Percentiles rank a stretch among this genome's conserved stretches.
Conservation (phyloP, 2,113 vertebrate species). For the Pomatorhinus ruficollis region DNA sequence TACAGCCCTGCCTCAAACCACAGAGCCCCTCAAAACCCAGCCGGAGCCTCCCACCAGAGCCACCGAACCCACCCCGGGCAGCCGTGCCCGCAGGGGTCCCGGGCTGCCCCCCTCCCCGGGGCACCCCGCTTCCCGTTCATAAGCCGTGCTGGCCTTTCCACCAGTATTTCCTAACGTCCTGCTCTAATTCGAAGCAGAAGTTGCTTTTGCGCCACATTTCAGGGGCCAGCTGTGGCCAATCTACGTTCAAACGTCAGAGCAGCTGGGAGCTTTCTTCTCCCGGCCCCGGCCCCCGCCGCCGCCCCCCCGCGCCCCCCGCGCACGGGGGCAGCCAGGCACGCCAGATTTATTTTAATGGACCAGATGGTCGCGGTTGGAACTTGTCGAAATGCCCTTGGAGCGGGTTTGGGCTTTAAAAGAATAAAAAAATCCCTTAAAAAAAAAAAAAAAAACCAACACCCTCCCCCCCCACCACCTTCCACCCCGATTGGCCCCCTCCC, state of each 20-base stretch:
- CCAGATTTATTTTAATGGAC: slow-evolving; percentile 66
- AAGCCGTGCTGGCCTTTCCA: slow-evolving; percentile 34
- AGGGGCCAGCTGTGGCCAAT: slow-evolving; percentile 70
- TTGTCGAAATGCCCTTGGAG: slow-evolving; percentile 63
- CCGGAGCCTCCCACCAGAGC: neutral
- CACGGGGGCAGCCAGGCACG: slow-evolving; percentile 42
- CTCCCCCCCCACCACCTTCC: too few relatives aligned
- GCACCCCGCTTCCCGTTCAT: neutral
- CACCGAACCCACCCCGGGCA: accelerated
- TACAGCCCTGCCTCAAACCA: neutral
- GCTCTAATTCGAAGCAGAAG: slow-evolving; percentile 67
- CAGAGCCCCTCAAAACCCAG: accelerated
- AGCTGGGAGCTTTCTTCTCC: slow-evolving; percentile 65
- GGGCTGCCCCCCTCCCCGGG: neutral
- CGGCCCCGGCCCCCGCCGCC: neutral
- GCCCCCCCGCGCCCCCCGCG: neutral
- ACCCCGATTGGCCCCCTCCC: neutral
- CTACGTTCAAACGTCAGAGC: slow-evolving; percentile 65
- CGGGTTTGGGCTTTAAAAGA: neutral
- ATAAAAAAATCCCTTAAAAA: neutral
- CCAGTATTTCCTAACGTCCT: slow-evolving; percentile 53
- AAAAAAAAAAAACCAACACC: neutral
- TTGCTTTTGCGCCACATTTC: slow-evolving; percentile 67
- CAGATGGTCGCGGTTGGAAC: slow-evolving; percentile 64
- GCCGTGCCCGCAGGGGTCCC: neutral